Base-by-base conservation (phyloP, 2,113 vertebrate genomes). In the Glaucomys volans region DNA sequence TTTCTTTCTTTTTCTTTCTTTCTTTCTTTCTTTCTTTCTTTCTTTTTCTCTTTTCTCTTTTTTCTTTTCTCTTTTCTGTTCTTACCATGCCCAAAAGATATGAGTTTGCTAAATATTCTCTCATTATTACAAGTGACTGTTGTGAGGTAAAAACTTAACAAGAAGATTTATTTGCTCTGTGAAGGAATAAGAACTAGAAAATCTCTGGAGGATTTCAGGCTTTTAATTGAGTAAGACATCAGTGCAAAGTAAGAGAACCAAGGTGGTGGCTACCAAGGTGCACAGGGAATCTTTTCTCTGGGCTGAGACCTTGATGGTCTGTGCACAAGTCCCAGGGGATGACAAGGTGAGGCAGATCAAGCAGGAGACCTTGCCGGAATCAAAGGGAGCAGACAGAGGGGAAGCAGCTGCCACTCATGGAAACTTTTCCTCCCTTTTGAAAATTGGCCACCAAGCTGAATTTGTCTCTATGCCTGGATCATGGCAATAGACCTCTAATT, bases 101-200 rank as follows among this genome's bases (percentile, higher is more conserved):
- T 44, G 2, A 92, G 24, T 94, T 96, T 87, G 64, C 66, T 96
- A 66, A 96, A 77, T 18, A 85, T 75, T 91, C 42, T 47, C 17
- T 76, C 35, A 89, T 71, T 89, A 81, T 14, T 66, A 32, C 54
- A 72, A 83, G 74, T 90, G 81, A 57, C 8, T 82, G 7, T 88
- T 91, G 50, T 75, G n/a, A 76, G 90, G 79, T 72, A 89, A 96
- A 85, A 94, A 82, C 24, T 95, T n/a, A 95, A 92, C 22, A 69
- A 12, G 77, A 93, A 94, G 26, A 50, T 92, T 93, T 94, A 67
- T 42, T 30, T 87, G 59, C 12, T 94, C 83, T 85, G 69, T 13
- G 26, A 93, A 82, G 83, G 40, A 89, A 83, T 42, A 84, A 88
- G 79, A 90, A 95, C 52, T n/a, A 62, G 42, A 79, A 93, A 50